These are phyloP conservation scores for Melanostoma mellinum DNA, from an alignment of 2,888 invertebrate genomes.

Conservation along the genomic window DNA sequence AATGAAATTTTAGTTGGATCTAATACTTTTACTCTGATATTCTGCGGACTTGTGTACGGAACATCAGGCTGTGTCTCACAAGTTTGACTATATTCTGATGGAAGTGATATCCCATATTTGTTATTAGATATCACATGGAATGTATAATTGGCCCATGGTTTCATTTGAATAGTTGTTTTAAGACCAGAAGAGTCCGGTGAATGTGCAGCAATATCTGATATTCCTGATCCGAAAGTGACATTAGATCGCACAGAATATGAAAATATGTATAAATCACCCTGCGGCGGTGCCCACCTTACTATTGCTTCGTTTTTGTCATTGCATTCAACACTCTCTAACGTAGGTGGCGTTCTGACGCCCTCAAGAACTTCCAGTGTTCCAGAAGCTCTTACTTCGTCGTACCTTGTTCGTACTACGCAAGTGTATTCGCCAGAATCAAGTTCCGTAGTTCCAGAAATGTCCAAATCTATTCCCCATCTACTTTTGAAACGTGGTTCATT, in stretches of 20 bases:
- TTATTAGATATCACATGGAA: constrained; percentile 94
- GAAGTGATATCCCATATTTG: constrained; percentile 93
- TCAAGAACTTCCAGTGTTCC: constrained; percentile 94
- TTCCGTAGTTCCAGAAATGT: constrained; percentile 96
- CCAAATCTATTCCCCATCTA: constrained; percentile 94
- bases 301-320: constrained; percentile 86
- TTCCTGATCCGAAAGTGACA: constrained; percentile 90
- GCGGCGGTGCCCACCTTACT: constrained; percentile 86
- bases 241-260: too few species aligned
- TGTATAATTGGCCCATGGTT: constrained; percentile 97
- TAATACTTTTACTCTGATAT: constrained; percentile 94
- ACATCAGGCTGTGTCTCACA: constrained; percentile 94
- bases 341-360: constrained; percentile 95
- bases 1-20: constrained; percentile 95
- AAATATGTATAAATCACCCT: too few species aligned
- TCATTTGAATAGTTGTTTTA: constrained; percentile 86
- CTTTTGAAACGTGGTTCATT: constrained; percentile 89
- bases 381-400: constrained; percentile 92
- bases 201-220: constrained; percentile 91
- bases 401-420: constrained; percentile 93
- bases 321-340: constrained; percentile 87
- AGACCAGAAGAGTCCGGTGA: constrained; percentile 90
- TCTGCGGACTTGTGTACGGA: constrained; percentile 96
- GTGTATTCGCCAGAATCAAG: constrained; percentile 97
- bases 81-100: constrained; percentile 91